Base-by-base conservation (phyloP, 2,113 vertebrate species). In the Pelusios castaneus region DNA sequence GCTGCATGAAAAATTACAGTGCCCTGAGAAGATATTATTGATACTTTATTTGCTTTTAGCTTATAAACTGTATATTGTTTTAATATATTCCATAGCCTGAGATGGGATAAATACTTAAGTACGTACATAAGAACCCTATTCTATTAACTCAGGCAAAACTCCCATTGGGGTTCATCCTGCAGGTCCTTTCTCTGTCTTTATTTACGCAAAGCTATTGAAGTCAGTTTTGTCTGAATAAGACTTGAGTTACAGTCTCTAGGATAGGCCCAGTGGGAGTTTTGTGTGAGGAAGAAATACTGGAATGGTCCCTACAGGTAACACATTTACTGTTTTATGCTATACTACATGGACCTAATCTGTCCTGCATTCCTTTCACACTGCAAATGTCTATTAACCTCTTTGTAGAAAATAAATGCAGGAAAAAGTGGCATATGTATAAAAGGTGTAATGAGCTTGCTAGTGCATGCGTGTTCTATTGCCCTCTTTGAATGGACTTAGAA, bases 61-160 rank as follows among this genome's bases (percentile, higher is more conserved):
- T 67, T 67, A 31, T 67, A 67, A 67, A 67, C 34, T 67, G 4
- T 67, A 38, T 38, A 38, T 38, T 67, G 8, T 67, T 67, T 67
- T 38, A 67, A 38, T 34, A 45, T 27, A 91, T 88, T 63, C 88
- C 47, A 45, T 80, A 84, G 76, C 90, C 93, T 94, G 93, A 92
- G 86, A 95, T 95, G 45, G 56, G 91, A 93, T 96, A 94, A 90
- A 89, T 82, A 85, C 63, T 92, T 91, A 95, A 94, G 92, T 93
- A 96, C 95, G 92, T 94, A 82, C 77, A 91, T 10, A 77, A 89
- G 86, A 24, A 76, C 88, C 92, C 54, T 83, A 88, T 94, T 60
- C 84, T 87, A 52, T 93, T 96, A 49, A 93, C 91, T 93, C 95
- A 95, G 79, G 88, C 92, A 96, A 84, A 93, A 94, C 94, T 84